A percentile compares a stretch with the other conserved stretches of the same genome.
Evolutionary conservation across 1,140 invertebrate genomes (phyloP).

Genomic region (Eurosta solidaginis): DNA sequence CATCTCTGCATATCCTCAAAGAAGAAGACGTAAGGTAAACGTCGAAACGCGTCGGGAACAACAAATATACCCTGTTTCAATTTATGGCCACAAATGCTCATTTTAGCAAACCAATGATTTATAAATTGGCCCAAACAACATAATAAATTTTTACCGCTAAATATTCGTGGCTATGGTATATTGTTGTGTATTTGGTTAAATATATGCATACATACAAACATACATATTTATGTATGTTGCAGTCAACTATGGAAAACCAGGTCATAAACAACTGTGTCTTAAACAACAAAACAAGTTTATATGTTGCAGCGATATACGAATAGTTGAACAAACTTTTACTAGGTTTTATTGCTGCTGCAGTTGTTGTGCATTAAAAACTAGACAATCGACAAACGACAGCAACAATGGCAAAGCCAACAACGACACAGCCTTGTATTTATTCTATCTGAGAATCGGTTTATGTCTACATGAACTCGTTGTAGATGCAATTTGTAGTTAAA

Average conservation of each 20-base stretch:
- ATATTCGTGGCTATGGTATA: neutral
- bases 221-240: too few species aligned
- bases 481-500: constrained; percentile 5
- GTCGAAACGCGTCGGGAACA: too few species aligned
- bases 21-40: too few species aligned
- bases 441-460: neutral
- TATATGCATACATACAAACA: too few species aligned
- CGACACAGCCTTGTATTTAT: neutral
- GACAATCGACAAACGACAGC: neutral
- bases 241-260: neutral
- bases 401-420: neutral
- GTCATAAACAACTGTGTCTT: constrained; percentile 4
- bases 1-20: too few species aligned
- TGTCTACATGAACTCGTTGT: neutral
- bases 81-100: too few species aligned
- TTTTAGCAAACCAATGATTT: too few species aligned
- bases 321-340: constrained; percentile 14
- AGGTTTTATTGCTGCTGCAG: constrained; percentile 8
- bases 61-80: too few species aligned
- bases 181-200: neutral
- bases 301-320: too few species aligned
- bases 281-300: constrained; percentile 25
- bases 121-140: too few species aligned
- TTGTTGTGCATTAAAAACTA: constrained; percentile 11
- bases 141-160: too few species aligned